Conservation (phyloP, 2,888 invertebrate genomes). For the Phaedon cochleariae region DNA sequence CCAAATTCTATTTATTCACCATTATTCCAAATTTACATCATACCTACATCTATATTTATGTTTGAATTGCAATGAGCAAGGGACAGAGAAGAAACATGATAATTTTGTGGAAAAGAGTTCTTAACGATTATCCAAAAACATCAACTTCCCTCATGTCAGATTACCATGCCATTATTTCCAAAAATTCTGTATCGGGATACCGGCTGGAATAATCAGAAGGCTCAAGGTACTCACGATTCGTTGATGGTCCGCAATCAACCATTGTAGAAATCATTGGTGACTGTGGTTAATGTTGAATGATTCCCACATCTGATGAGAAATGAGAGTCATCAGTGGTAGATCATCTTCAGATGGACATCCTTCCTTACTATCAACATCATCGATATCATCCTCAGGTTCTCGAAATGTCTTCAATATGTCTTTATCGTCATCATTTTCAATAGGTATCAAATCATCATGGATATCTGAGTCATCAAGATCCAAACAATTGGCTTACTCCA, state of each 20-base stretch:
- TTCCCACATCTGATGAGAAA: not conserved
- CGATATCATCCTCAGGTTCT: slow-evolving; percentile 2
- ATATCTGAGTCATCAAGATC: not conserved
- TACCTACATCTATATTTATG: too few species aligned
- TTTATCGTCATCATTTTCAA: slow-evolving; percentile 2
- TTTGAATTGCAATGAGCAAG: not conserved
- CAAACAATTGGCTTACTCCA: slow-evolving; percentile 1
- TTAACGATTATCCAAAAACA: not conserved
- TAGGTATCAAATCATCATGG: not conserved
- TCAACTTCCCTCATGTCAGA: slow-evolving; percentile 2
- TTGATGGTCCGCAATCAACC: not conserved
- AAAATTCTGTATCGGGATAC: slow-evolving; percentile 8
- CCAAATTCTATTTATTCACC: too few species aligned
- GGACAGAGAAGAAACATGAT: not conserved
- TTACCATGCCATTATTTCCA: slow-evolving; percentile 3
- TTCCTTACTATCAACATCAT: not conserved
- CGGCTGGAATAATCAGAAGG: slow-evolving; percentile 2
- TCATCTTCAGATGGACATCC: not conserved
- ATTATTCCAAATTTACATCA: too few species aligned
- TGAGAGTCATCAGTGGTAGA: slow-evolving; percentile 1
- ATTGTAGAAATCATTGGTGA: not conserved
- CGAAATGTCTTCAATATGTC: not conserved
- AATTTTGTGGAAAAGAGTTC: not conserved
- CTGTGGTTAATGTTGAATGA: not conserved
- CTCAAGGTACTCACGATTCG: not conserved